phyloP scores from a whole-genome alignment of 2,797 vertebrate genomes.

The Lindbergichthys nudifrons region DNA sequence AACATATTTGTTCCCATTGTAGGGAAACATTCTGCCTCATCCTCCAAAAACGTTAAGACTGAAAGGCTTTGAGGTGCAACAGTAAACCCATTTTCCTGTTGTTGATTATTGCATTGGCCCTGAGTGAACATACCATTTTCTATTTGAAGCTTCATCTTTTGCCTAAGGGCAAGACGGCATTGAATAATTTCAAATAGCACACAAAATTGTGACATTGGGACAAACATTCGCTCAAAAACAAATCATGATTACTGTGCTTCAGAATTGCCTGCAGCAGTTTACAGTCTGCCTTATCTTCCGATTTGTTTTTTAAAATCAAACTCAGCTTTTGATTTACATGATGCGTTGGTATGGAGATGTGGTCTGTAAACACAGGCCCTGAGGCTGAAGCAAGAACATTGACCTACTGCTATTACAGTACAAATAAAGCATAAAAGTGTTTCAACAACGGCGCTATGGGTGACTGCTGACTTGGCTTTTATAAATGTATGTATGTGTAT shows the following conservation, averaged over 20 bases:
- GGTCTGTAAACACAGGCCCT: conserved; percentile 18
- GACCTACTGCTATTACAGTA: neutral
- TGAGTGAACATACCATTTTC: conserved; percentile 46
- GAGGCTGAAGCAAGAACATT: neutral
- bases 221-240: conserved; percentile 55
- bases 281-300: conserved; percentile 40
- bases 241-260: conserved; percentile 56
- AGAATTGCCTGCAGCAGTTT: conserved; percentile 59
- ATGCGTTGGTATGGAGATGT: conserved; percentile 31
- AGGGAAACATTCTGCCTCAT: conserved; percentile 10
- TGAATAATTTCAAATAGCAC: conserved; percentile 57
- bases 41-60: conserved; percentile 34
- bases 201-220: conserved; percentile 34
- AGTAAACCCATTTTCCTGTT: conserved; percentile 42
- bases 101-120: conserved; percentile 58
- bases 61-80: conserved; percentile 35
- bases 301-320: conserved; percentile 64
- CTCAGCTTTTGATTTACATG: conserved; percentile 56
- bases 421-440: neutral
- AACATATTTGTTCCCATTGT: conserved; percentile 1
- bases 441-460: neutral
- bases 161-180: conserved; percentile 47
- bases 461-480: conserved; percentile 16
- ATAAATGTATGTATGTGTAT: conserved; percentile 13
- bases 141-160: conserved; percentile 33